Conservation (phyloP, 1,140 invertebrate genomes). For the Heliconius eleuchia region DNA sequence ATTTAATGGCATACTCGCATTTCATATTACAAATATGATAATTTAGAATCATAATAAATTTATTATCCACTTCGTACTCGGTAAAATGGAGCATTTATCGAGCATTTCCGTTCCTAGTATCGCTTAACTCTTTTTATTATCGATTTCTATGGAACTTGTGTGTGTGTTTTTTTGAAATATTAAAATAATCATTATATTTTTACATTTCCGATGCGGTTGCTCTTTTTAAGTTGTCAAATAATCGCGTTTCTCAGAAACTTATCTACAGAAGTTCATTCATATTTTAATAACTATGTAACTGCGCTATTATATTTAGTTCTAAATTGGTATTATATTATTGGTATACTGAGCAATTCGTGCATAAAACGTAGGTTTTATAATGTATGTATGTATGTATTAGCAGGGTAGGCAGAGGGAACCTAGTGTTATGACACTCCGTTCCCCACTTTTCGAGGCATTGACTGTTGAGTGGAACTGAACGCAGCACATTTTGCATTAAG, state of each 20-base stretch:
- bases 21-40: constrained; percentile 69
- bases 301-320: neutral
- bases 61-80: constrained; percentile 45
- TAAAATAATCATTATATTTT: constrained; percentile 51
- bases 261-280: neutral
- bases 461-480: no score
- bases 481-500: no score
- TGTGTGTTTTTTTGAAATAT: constrained; percentile 25
- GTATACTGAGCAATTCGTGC: neutral
- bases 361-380: neutral
- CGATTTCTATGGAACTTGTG: constrained; percentile 57
- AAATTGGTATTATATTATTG: neutral
- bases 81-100: constrained; percentile 65
- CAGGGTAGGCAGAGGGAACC: no score
- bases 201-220: constrained; percentile 29
- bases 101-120: constrained; percentile 60
- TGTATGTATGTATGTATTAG: no score
- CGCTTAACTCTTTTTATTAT: constrained; percentile 53
- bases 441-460: no score
- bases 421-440: no score
- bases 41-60: constrained; percentile 66
- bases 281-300: constrained; percentile 1
- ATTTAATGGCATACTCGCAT: constrained; percentile 56
- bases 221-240: constrained; percentile 33
- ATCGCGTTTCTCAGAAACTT: constrained; percentile 28